Evolutionary conservation across 1,140 invertebrate species (phyloP).

Genomic region (Formica exsecta): DNA sequence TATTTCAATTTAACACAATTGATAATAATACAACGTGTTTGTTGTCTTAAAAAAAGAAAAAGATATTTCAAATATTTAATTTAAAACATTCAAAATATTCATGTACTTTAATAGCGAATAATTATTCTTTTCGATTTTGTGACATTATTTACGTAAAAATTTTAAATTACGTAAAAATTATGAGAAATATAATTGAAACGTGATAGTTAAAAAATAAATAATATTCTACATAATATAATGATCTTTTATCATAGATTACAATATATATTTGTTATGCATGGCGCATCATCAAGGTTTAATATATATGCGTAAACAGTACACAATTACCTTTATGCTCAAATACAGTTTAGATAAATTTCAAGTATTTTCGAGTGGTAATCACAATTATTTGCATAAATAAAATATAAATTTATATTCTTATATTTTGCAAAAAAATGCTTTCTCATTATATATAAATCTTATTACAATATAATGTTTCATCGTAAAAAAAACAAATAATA

Average conservation of each 20-base stretch:
- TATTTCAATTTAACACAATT: too few species aligned
- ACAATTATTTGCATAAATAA: not conserved
- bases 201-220: not conserved
- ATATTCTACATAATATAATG: not conserved
- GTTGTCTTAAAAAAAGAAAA: not conserved
- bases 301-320: not conserved
- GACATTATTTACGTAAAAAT: not conserved
- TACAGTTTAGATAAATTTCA: not conserved
- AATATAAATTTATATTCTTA: not conserved
- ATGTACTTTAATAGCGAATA: not conserved
- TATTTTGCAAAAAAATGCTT: too few species aligned
- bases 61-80: not conserved
- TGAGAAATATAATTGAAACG: not conserved
- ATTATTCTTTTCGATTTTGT: conserved; percentile 15
- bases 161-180: conserved; percentile 26
- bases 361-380: not conserved
- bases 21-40: too few species aligned
- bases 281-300: not conserved
- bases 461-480: not conserved
- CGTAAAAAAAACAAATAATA: conserved; percentile 26
- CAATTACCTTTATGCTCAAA: not conserved
- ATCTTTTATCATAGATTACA: not conserved
- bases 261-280: not conserved
- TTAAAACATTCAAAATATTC: too few species aligned
- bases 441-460: not conserved